Conservation (phyloP, 2,113 vertebrate genomes). For the Edolisoma coerulescens region DNA sequence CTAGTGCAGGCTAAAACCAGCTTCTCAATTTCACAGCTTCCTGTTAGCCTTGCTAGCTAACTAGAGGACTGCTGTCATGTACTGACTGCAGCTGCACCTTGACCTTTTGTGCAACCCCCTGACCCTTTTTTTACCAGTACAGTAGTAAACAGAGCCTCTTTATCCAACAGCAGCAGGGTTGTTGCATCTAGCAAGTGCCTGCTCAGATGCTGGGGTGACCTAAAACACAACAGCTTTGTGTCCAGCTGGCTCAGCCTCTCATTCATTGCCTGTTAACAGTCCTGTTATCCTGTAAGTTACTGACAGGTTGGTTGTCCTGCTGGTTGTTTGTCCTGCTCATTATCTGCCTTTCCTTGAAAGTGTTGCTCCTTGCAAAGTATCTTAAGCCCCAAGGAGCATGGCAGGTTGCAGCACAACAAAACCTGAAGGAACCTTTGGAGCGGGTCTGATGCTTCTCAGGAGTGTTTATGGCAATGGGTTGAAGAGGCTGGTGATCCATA, state of each 20-base stretch:
- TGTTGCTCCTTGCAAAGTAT: not conserved
- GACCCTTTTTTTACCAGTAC: not conserved
- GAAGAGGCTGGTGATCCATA: not conserved
- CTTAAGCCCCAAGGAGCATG: not conserved
- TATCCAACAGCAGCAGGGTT: not conserved
- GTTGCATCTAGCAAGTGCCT: conserved; percentile 23
- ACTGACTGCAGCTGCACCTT: not conserved
- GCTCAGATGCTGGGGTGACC: not conserved
- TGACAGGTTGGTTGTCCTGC: no score
- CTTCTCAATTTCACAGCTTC: not conserved
- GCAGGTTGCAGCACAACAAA: not conserved
- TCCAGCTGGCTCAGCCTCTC: not conserved
- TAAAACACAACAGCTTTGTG: not conserved
- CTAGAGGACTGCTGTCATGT: not conserved
- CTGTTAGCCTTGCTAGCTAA: not conserved
- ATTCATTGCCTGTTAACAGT: not conserved
- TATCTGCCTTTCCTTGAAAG: not conserved
- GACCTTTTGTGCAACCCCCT: not conserved
- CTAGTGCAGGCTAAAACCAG: not conserved
- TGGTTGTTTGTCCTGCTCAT: not conserved
- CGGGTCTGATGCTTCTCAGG: not conserved
- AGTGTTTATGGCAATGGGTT: not conserved
- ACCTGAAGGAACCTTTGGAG: not conserved
- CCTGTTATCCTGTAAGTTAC: not conserved
- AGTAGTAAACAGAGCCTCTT: not conserved